Base-by-base conservation (phyloP, 2,888 invertebrate genomes). In the Dexiosoma caninum region DNA sequence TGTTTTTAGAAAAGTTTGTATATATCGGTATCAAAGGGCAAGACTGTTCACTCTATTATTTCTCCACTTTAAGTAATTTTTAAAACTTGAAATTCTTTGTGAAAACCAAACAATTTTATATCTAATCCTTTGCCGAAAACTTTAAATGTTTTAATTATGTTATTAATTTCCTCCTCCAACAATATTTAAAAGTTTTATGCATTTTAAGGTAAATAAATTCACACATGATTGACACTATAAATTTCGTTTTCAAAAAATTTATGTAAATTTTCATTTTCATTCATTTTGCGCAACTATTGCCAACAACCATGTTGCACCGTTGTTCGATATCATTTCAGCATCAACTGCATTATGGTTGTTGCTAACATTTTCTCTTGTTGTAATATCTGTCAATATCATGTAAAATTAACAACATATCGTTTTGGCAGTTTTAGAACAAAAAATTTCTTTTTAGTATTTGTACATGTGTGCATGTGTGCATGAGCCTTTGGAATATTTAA, bases 191-290 rank as follows among this genome's bases (percentile, higher is more conserved):
- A 40, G 21, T n/a, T 57, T n/a, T 57, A 8, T 12, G 5, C 21
- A 57, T 8, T 19, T 23, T 57, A 19, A 37, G 12, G 23, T 37
- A 32, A 9, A 35, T 21, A 37, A 62, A 53, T n/a, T 12, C 35
- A 32, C 12, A 21, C 21, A 75, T 75, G 57, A 75, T 66, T 66
- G 66, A 67, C 57, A 49, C 12, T 12, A 49, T 49, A 4, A 12
- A 75, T 14, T n/a, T n/a, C n/a, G 59, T 44, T 32, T 46, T 44
- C 23, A 1, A 0, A 49, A 23, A 72, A 64, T 75, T 59, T 75
- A 75, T 75, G 75, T 40, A 59, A 59, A 66, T 75, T 74, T 53
- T 35, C 7, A 19, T 49, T 37, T 27, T 19, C 2, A 23, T 27
- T 19, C 2, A 23, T 44, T 9, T 23, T 12, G 1, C 21, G 10